Evolutionary conservation across 2,888 invertebrate species (phyloP).

Genomic region (Cheilosia urbana): DNA sequence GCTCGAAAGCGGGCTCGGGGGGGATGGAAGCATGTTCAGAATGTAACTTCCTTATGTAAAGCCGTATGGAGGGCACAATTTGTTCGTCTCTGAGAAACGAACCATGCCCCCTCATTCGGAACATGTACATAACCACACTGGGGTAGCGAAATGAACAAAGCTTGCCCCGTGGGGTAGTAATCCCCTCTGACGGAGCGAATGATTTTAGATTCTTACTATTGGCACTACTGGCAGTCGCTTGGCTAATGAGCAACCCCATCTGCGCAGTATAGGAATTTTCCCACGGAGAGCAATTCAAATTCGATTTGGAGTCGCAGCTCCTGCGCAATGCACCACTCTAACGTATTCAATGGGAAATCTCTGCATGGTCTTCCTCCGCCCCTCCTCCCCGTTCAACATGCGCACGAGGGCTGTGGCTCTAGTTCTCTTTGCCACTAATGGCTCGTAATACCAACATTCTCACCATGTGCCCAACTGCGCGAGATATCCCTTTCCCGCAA

Average conservation of each 20-base stretch:
- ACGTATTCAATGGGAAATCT: constrained; percentile 16
- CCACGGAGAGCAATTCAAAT: constrained; percentile 55
- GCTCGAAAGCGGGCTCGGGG: constrained; percentile 16
- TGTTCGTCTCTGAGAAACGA: constrained; percentile 34
- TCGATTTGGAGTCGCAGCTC: constrained; percentile 52
- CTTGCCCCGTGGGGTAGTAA: constrained; percentile 23
- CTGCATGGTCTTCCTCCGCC: constrained; percentile 53
- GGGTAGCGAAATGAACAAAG: constrained; percentile 68
- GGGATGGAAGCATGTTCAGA: constrained; percentile 31
- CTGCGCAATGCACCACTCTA: constrained; percentile 46
- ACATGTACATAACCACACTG: constrained; percentile 39
- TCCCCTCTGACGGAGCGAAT: constrained; percentile 24
- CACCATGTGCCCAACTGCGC: neutral
- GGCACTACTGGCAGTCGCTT: constrained; percentile 52
- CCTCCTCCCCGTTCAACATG: constrained; percentile 38
- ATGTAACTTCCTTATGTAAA: constrained; percentile 65
- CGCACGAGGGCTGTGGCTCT: constrained; percentile 28
- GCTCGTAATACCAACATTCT: neutral
- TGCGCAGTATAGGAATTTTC: constrained; percentile 52
- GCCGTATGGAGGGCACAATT: constrained; percentile 53
- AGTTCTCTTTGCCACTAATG: too few relatives aligned
- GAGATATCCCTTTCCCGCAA: constrained; percentile 26
- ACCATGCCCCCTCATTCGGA: constrained; percentile 35
- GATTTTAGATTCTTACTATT: constrained; percentile 38
- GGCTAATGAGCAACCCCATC: constrained; percentile 14